Base-by-base conservation (phyloP, 2,888 invertebrate species). In the Aradus depressus region DNA sequence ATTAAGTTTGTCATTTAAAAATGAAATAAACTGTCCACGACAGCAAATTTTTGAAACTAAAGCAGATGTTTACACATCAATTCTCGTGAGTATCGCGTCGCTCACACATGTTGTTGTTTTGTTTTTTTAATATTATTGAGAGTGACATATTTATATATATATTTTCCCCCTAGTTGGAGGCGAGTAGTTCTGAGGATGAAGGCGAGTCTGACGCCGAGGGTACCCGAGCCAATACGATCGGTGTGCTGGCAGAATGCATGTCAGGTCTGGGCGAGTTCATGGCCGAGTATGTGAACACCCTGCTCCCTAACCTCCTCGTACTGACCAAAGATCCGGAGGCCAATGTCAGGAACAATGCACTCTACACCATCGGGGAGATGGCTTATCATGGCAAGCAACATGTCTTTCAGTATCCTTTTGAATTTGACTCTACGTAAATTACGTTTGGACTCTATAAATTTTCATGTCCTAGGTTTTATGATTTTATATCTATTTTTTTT, bases 281-380 rank as follows among this genome's bases (percentile, higher is more conserved):
- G 28, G 62, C 62, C 16, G 70, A 72, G 16, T 83, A 80, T 63
- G 73, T 79, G 6, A 71, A 73, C 19, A 71, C 74, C 34, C 65
- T 86, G 45, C 71, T 80, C 56, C 78, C 80, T 2, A 64, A 80
- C 8, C 77, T 84, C 63, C 68, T 81, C 51, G 71, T 67, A 44
- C 74, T 77, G 42, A 68, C 77, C 2, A 69, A 71, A 47, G 84
- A 85, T 66, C 64, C 72, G 0, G 76, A 77, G 59, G 76, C 77
- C 43, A 83, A 83, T 65, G 81, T 84, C 1, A 72, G 86, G 47
- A 84, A 84, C 63, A 87, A 87, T 68, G 74, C 83, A 1, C 78
- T 81, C 41, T 87, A 75, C 65, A 85, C 81, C 16, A 68, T 86
- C 42, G 87, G 86, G 3, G 83, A 86, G 63, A 71, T 86, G 62